Evolutionary conservation across 2,797 vertebrate genomes (phyloP).

Genomic region (Delichon dasypus): DNA sequence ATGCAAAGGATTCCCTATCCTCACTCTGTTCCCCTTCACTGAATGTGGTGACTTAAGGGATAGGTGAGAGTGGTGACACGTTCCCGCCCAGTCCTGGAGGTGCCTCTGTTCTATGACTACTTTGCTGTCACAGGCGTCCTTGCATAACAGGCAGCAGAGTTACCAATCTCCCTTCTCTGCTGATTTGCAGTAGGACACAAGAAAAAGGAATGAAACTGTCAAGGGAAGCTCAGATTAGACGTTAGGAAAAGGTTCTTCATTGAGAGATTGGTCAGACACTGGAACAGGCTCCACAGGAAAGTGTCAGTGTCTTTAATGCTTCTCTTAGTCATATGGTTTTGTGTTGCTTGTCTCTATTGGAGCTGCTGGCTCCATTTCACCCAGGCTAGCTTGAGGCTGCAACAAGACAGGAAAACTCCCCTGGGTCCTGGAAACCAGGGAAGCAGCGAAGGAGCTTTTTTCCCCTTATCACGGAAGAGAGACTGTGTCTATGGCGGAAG

Average conservation of each 20-base stretch:
- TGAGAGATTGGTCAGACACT: background rate
- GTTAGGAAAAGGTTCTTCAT: background rate
- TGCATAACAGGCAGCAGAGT: background rate
- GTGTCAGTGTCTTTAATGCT: background rate
- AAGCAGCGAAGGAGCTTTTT: too few species aligned
- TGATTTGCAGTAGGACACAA: background rate
- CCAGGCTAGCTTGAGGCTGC: too few species aligned
- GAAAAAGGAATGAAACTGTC: background rate
- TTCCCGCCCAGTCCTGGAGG: background rate
- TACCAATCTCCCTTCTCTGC: background rate
- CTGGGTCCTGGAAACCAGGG: too few species aligned
- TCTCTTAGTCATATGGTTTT: background rate
- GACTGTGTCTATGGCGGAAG: too few species aligned
- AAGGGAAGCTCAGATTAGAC: background rate
- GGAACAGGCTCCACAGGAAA: background rate
- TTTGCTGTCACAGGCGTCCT: accelerated
- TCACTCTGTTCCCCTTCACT: accelerated
- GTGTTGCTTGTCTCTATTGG: too few species aligned
- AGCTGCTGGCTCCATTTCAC: too few species aligned
- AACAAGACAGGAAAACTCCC: too few species aligned
- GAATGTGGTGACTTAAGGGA: accelerated
- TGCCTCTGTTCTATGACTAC: accelerated
- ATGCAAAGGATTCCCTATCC: background rate
- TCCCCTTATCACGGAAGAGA: too few species aligned
- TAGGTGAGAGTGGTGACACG: background rate